Conservation (phyloP, 1,140 invertebrate species). For the Triops cancriformis region DNA sequence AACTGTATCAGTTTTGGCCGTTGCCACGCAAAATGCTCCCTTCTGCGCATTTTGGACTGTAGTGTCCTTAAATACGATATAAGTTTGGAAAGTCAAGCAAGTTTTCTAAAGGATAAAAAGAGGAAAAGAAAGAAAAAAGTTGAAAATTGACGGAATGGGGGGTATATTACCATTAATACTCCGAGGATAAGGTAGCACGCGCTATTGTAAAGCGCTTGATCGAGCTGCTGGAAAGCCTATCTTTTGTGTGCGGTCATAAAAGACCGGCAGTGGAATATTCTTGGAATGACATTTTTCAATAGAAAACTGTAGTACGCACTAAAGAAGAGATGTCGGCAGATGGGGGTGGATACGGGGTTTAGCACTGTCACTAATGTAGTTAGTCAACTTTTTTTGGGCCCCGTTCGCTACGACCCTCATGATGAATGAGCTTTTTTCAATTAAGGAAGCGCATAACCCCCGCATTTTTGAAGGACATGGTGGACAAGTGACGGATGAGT, state of each 20-base stretch:
- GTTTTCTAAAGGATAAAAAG: too few relatives aligned
- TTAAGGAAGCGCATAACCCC: background rate
- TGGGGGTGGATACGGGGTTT: conserved; percentile 7
- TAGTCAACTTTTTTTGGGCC: background rate
- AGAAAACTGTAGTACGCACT: background rate
- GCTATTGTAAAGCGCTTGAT: conserved; percentile 10
- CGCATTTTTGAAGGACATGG: background rate
- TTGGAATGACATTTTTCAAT: background rate
- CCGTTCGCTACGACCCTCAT: background rate
- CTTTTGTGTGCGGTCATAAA: conserved; percentile 9
- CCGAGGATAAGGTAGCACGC: background rate
- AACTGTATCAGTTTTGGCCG: too few relatives aligned
- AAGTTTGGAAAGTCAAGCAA: too few relatives aligned
- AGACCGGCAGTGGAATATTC: background rate
- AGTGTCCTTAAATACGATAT: too few relatives aligned
- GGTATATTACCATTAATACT: background rate
- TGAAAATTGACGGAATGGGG: background rate
- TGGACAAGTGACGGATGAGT: background rate
- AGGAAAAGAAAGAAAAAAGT: background rate
- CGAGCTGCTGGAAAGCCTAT: background rate
- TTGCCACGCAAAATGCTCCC: too few relatives aligned
- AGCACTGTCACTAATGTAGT: conserved; percentile 9
- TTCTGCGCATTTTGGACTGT: too few relatives aligned
- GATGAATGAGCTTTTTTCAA: background rate
- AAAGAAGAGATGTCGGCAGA: conserved; percentile 1